Percentiles rank a stretch among this genome's conserved stretches.
These are phyloP conservation scores for Bugula neritina DNA, from an alignment of 2,888 invertebrate genomes.

Conservation along the genomic window DNA sequence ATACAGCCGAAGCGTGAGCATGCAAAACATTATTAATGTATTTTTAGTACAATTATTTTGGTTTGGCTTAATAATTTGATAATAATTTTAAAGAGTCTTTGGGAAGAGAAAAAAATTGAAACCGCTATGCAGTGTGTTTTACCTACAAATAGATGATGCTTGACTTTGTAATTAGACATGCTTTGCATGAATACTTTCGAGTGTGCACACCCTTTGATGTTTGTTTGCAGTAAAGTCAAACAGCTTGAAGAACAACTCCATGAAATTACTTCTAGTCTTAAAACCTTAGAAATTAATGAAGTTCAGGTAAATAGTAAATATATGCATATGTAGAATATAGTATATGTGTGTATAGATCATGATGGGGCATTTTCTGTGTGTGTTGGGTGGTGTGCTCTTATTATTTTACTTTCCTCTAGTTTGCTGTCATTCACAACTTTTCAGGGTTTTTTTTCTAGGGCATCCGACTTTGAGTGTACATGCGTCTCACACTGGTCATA, in stretches of 20 bases:
- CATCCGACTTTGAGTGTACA: too few relatives aligned
- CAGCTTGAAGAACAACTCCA: constrained; percentile 44
- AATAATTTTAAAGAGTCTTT: too few relatives aligned
- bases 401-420: background rate
- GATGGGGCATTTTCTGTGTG: background rate
- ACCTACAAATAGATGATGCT: background rate
- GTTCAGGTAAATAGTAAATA: constrained; percentile 39
- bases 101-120: too few relatives aligned
- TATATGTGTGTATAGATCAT: background rate
- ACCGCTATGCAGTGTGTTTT: too few relatives aligned
- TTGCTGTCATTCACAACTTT: background rate
- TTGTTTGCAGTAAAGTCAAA: constrained; percentile 42
- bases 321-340: background rate
- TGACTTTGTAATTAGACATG: background rate
- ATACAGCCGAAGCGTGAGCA: constrained; percentile 32
- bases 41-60: too few relatives aligned
- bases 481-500: too few relatives aligned
- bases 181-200: background rate
- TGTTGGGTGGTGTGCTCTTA: background rate
- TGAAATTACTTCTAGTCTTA: constrained; percentile 40
- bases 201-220: constrained; percentile 3
- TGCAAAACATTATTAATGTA: background rate
- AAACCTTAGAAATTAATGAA: constrained; percentile 42
- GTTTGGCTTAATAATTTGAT: too few relatives aligned
- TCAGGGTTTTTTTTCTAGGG: background rate